These are phyloP conservation scores for Porites lutea DNA, from an alignment of 64 coral and sea anemone genomes.

Conservation along the genomic window DNA sequence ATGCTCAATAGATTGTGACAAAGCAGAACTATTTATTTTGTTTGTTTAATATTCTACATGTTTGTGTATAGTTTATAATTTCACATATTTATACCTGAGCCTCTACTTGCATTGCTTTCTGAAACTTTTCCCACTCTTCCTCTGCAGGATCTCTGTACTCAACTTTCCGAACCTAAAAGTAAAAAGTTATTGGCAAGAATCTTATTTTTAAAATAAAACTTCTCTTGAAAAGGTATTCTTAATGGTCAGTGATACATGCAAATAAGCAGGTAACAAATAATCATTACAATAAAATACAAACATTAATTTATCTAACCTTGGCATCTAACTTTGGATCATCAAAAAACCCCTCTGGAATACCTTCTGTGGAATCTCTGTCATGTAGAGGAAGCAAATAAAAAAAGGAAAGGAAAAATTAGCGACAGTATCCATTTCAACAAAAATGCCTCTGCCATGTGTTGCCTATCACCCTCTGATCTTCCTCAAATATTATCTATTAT, in stretches of 20 bases:
- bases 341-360: constrained; percentile 98
- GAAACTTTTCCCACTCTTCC: constrained; percentile 97
- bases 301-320: constrained; percentile 62
- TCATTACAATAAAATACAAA: no score
- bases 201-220: neutral
- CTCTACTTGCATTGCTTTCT: constrained; percentile 96
- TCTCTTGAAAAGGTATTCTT: neutral
- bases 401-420: neutral
- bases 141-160: constrained; percentile 97
- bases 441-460: no score
- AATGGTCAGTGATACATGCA: neutral
- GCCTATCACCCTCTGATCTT: no score
- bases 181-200: neutral
- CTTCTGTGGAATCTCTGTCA: constrained; percentile 61
- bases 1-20: no score
- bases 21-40: no score
- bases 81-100: constrained; percentile 65
- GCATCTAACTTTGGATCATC: constrained; percentile 99
- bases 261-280: no score
- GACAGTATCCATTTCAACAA: no score
- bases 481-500: no score
- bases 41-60: neutral
- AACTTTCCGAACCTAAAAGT: constrained; percentile 83
- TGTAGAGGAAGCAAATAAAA: neutral
- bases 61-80: neutral